Base-by-base conservation (phyloP, 2,888 invertebrate species). In the Acronicta leporina region DNA sequence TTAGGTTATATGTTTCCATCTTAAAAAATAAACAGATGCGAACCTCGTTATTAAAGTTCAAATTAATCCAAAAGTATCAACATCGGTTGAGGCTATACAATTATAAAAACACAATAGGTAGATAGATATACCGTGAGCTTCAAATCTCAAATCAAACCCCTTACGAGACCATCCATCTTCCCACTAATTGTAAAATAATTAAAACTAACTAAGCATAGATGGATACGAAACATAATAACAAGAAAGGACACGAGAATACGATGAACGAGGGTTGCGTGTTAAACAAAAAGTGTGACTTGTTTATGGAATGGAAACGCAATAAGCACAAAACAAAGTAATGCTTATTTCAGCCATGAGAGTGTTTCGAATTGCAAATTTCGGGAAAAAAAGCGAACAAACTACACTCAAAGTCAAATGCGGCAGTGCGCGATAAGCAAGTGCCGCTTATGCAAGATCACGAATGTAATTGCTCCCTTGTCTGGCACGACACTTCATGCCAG, bases 401-500 rank as follows among this genome's bases (percentile, higher is more conserved):
- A 89, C 91, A 92, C 90, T 92, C 87, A 88, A 91, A 93, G 92
- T 93, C 92, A 90, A 91, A 94, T 89, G 91, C 92, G 92, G 93
- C 90, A 88, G 91, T 86, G 87, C 85, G 90, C 87, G 94, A 94
- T 94, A 94, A 94, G 90, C 94, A 92, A 94, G 93, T 92, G 89
- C 90, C 91, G 92, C 93, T 94, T 95, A 95, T 95, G 95, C 95
- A 93, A 94, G 95, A 94, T 94, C 95, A 95, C 95, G 95, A 92
- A 92, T 94, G 95, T 95, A 95, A 95, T 95, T 95, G 95, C 95
- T 94, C 94, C 94, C 94, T 94, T 92, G 92, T 92, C 94, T 94
- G 92, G 91, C 91, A 89, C 92, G 92, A 94, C 94, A 94, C 92
- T 94, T 91, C 87, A 87, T 84, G 93, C 91, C 82, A 87, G 92